These are phyloP conservation scores for Netelia fuscicornis DNA, from an alignment of 2,888 invertebrate genomes.

Conservation along the genomic window DNA sequence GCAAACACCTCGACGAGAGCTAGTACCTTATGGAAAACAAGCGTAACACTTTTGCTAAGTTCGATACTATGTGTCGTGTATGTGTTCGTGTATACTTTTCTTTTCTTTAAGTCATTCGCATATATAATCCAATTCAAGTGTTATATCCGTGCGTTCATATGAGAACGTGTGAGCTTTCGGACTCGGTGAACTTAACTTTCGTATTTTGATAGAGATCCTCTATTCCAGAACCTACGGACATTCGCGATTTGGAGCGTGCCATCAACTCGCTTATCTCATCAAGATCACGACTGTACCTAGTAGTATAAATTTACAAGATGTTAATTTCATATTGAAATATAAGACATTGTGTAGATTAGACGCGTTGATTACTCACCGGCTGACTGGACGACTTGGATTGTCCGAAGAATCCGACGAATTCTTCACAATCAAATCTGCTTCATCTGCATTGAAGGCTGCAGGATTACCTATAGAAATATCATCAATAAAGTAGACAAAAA, in stretches of 20 bases:
- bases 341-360: neutral
- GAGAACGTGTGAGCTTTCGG: conserved; percentile 79
- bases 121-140: conserved; percentile 12
- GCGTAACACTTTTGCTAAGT: conserved; percentile 65
- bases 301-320: neutral
- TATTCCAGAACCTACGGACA: conserved; percentile 81
- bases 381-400: conserved; percentile 85
- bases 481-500: neutral
- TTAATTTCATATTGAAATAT: neutral
- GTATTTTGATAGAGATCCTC: conserved; percentile 81
- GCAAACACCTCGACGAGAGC: conserved; percentile 59
- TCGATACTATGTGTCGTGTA: conserved; percentile 48
- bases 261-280: conserved; percentile 85
- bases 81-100: conserved; percentile 15
- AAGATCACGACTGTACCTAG: conserved; percentile 86
- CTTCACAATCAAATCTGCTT: conserved; percentile 79
- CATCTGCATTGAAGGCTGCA: conserved; percentile 77
- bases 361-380: conserved; percentile 83
- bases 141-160: conserved; percentile 74
- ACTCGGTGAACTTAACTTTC: conserved; percentile 80
- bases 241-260: conserved; percentile 82
- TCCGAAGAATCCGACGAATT: conserved; percentile 81
- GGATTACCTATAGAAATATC: conserved; percentile 64
- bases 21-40: conserved; percentile 68
- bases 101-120: conserved; percentile 29